Base-by-base conservation (phyloP, 1,140 invertebrate genomes). In the Matsumurasca onukii region DNA sequence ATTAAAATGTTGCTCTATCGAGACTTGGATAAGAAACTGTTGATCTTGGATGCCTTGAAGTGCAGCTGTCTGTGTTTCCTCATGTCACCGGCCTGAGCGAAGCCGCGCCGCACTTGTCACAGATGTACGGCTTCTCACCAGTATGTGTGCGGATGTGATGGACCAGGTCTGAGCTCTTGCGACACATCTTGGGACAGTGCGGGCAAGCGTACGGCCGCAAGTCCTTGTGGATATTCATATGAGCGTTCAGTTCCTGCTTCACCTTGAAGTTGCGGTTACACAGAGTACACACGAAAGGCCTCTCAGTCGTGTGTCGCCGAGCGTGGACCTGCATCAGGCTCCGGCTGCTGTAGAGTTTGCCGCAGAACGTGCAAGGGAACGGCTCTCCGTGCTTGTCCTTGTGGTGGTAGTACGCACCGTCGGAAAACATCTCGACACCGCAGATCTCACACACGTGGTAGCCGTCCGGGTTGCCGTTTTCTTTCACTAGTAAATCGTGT, bases 101-200 rank as follows among this genome's bases (percentile, higher is more conserved):
- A 74, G 13, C 73, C 69, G 45, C 71, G 17, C 73, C 74, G 62
- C 75, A 76, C 24, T 72, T 68, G 3, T 68, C 67, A 74, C 89
- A 90, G 17, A 84, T 82, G 75, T 86, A 91, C 5, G 85, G 82
- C 20, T 80, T 78, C 67, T 84, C 80, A 22, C 83, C 80, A 0
- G 82, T 80, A 72, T 87, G 86, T 3, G 79, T 80, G 3, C 82
- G 72, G 2, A 80, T 78, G 74, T 86, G 84, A 61, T 81, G 78
- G 3, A 79, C 79, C 1, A 85, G 70, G 62, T 84, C 81, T 22
- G 78, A 80, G 59, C 78, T 80, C 57, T 85, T 85, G 1, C 85
- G 81, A 75, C 87, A 88, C 9, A 80, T 81, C 20, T 84, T 80
- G 0, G 82, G 80, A 74, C 87, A 89, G 29, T 80, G 75, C 0